Percentiles rank a stretch among this genome's conserved stretches.
Conservation (phyloP, 2,797 vertebrate species). For the Poeciliopsis gracilis region DNA sequence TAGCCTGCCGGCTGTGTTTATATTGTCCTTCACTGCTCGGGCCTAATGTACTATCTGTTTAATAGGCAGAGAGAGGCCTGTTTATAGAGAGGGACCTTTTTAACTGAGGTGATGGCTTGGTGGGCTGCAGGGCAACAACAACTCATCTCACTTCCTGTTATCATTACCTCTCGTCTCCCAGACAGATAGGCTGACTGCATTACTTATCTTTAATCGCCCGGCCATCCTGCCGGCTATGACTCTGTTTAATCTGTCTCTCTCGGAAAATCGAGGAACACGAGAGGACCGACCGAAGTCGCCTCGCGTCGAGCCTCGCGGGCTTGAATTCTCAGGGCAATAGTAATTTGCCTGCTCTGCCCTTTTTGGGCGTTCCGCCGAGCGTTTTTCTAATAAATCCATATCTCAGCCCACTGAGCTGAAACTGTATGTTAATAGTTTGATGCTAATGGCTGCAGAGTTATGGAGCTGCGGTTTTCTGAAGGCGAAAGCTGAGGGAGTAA, state of each 20-base stretch:
- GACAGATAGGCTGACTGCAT: constrained; percentile 62
- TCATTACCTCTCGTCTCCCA: constrained; percentile 65
- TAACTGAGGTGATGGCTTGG: constrained; percentile 71
- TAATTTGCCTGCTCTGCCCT: constrained; percentile 70
- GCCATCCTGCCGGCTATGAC: constrained; percentile 40
- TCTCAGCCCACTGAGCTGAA: constrained; percentile 70
- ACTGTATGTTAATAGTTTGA: constrained; percentile 59
- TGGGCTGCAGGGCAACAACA: constrained; percentile 66
- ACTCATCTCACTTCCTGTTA: constrained; percentile 78
- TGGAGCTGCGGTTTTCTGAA: constrained; percentile 29
- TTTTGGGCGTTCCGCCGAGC: constrained; percentile 67
- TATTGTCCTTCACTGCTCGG: constrained; percentile 59
- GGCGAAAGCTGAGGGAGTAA: constrained; percentile 36
- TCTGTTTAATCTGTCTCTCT: constrained; percentile 38
- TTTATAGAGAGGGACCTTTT: constrained; percentile 74
- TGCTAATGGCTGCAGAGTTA: constrained; percentile 61
- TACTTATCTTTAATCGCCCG: constrained; percentile 59
- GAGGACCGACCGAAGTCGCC: constrained; percentile 47
- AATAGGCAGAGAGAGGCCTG: constrained; percentile 74
- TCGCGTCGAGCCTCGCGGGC: constrained; percentile 51
- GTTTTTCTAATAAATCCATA: constrained; percentile 64
- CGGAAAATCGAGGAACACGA: constrained; percentile 45
- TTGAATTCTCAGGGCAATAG: constrained; percentile 49
- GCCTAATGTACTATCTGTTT: constrained; percentile 81
- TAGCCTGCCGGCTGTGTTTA: constrained; percentile 77